Evolutionary conservation across 2,888 invertebrate species (phyloP), one percentile per base, ranked within the genome.

Genomic region (Macaria liturata): DNA sequence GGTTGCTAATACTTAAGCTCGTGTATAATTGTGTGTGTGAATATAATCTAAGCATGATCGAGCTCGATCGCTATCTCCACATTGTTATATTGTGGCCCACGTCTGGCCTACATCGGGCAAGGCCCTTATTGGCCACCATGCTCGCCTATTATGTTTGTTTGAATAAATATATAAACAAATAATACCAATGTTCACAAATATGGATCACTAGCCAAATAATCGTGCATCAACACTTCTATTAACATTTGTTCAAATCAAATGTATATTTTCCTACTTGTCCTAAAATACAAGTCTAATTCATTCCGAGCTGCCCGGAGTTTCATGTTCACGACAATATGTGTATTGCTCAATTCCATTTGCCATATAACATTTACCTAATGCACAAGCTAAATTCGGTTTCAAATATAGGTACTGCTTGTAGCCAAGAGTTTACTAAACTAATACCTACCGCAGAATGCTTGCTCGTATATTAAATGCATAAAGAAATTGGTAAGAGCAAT

Each of bases 61-160:
- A 59, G 46, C 52, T 60, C 37, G 51, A 52, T 42, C 37, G 51
- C 37, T 43, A 49, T 54, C 34, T 49, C 20, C 39, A 43, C 37
- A 51, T 54, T 53, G 53, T 46, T 37, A 39, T 53, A 54, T 58
- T 46, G 54, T 58, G 37, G 42, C 83, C 84, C 81, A 85, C 85
- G 80, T 75, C 66, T 73, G 78, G 72, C 73, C 81, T 72, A 82
- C 74, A 70, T 75, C 64, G 54, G 57, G 48, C 51, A 42, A 40
- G 61, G 61, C 66, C 66, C 65, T 58, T 72, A 78, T 81, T 76
- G 78, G 76, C 80, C 80, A 34, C 50, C 50, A 48, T 43, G 50
- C 40, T 31, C 46, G 39, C 49, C 34, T 46, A 46, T 67, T 69
- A 68, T 37, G 3, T 37, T 37, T 7, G 4, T 37, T 37, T 37